phyloP scores from a whole-genome alignment of 2,888 invertebrate genomes.

The Strigamia maritima region DNA sequence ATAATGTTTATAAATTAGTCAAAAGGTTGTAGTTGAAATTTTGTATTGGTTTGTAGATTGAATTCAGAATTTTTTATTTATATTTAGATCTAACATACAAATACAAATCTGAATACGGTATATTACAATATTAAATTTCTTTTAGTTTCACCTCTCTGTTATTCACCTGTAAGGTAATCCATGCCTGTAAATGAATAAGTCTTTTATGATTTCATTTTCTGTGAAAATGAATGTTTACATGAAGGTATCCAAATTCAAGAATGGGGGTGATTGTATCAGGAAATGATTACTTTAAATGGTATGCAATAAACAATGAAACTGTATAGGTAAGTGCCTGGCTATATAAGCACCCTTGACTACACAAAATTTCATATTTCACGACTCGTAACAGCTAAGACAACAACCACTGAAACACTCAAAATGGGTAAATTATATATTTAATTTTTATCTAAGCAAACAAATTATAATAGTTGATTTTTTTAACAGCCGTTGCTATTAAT shows the following conservation, averaged over 20 bases:
- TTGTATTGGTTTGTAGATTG: too few species aligned
- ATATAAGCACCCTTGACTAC: neutral
- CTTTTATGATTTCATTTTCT: neutral
- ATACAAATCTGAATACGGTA: too few species aligned
- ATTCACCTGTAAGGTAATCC: neutral
- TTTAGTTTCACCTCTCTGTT: neutral
- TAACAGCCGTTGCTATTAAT: neutral
- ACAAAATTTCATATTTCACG: neutral
- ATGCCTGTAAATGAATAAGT: neutral
- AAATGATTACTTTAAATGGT: constrained; percentile 3
- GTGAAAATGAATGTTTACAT: neutral
- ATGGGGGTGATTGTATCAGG: neutral
- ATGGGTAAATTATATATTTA: neutral
- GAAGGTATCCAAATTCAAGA: neutral
- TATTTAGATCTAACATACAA: too few species aligned
- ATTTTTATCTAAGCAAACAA: neutral
- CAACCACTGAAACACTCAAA: neutral
- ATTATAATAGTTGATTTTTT: neutral
- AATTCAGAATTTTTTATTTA: too few species aligned
- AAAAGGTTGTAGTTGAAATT: too few species aligned
- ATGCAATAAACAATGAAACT: neutral
- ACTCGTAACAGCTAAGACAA: too few species aligned
- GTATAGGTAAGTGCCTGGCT: neutral
- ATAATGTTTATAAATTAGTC: too few species aligned
- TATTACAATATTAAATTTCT: neutral